phyloP scores from a whole-genome alignment of 2,113 vertebrate genomes.

The Spea bombifrons region DNA sequence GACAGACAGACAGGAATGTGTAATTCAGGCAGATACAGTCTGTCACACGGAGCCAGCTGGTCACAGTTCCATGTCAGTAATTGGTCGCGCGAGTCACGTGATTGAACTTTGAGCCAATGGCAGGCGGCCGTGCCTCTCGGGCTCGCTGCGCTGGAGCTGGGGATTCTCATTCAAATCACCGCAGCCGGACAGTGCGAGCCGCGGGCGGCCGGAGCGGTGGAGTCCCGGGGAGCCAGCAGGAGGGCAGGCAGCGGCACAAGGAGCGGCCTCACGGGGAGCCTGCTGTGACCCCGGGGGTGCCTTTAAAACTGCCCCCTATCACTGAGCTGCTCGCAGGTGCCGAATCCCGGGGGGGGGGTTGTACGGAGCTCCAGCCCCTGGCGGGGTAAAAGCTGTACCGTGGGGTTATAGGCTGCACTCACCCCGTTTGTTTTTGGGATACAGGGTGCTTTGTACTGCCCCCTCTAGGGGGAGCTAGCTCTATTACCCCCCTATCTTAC shows the following conservation, averaged over 20 bases:
- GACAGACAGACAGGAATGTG: no score
- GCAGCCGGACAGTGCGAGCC: neutral
- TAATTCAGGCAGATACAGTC: neutral
- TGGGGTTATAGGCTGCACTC: no score
- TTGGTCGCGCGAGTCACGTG: slow-evolving; percentile 49
- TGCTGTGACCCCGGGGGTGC: neutral
- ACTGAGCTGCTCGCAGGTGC: no score
- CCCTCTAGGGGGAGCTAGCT: neutral
- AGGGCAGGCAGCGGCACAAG: neutral
- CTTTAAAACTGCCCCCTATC: no score
- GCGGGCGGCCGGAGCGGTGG: slow-evolving; percentile 33
- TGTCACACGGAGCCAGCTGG: neutral
- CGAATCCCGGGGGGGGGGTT: no score
- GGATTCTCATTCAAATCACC: slow-evolving; percentile 35
- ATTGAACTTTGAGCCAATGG: slow-evolving; percentile 56
- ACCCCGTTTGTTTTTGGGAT: no score
- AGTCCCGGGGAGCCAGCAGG: neutral
- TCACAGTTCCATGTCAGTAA: neutral
- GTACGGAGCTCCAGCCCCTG: no score
- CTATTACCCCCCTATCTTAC: neutral
- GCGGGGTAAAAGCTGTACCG: no score
- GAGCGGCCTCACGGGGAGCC: neutral
- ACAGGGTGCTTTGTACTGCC: neutral
- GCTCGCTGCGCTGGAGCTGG: neutral
- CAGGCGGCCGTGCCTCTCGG: neutral